phyloP scores from a whole-genome alignment of 1,140 invertebrate species.

The Nomia melanderi region DNA sequence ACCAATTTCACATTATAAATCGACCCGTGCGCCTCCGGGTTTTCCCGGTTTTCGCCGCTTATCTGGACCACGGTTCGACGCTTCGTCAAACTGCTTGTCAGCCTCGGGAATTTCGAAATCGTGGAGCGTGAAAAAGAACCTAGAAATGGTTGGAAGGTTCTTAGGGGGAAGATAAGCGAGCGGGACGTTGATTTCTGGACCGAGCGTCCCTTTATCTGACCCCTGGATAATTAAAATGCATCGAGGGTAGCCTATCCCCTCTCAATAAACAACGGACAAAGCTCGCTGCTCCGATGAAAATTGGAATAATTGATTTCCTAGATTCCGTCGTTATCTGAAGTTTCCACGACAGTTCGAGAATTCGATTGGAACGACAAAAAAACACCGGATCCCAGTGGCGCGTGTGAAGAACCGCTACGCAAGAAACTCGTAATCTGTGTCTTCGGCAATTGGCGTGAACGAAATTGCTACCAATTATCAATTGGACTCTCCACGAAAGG shows the following conservation, averaged over 20 bases:
- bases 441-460: constrained; percentile 61
- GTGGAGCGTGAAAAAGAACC: neutral
- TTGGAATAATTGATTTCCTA: neutral
- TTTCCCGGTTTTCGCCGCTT: neutral
- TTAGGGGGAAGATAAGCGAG: constrained; percentile 46
- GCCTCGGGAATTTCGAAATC: constrained; percentile 9
- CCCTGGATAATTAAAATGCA: constrained; percentile 51
- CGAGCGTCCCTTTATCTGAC: constrained; percentile 43
- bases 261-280: constrained; percentile 26
- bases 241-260: constrained; percentile 9
- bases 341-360: neutral
- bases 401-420: constrained; percentile 34
- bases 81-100: neutral
- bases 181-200: constrained; percentile 45
- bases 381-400: neutral
- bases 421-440: constrained; percentile 55
- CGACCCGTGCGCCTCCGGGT: neutral
- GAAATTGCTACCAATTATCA: constrained; percentile 64
- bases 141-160: neutral
- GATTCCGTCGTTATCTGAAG: neutral
- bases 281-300: neutral
- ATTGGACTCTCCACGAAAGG: constrained; percentile 59
- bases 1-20: constrained; percentile 9
- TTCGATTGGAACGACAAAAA: neutral
- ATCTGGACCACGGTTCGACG: neutral